Evolutionary conservation across 2,797 vertebrate species (phyloP).

Genomic region (Hoplostethus mediterraneus): DNA sequence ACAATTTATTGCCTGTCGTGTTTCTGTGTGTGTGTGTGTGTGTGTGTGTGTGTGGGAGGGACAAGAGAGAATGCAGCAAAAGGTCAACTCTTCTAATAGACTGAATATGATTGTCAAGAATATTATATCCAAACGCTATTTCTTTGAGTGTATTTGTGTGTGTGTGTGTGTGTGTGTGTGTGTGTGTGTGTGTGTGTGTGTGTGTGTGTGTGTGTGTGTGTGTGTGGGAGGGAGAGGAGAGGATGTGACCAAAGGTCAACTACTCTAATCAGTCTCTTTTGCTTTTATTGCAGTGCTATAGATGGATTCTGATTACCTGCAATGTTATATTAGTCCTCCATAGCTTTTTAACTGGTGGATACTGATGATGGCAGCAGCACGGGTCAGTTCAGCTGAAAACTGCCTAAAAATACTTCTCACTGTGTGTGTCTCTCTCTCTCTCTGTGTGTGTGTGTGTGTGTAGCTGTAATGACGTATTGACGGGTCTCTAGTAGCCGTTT

Average conservation of each 20-base stretch:
- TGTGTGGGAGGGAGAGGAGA: conserved; percentile 41
- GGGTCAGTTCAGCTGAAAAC: conserved; percentile 45
- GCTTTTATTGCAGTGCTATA: conserved; percentile 47
- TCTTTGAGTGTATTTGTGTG: neutral
- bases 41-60: conserved; percentile 23
- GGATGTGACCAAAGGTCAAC: conserved; percentile 66
- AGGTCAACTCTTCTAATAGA: conserved; percentile 7
- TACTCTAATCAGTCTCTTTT: conserved; percentile 64
- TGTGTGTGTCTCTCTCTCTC: neutral
- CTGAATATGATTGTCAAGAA: conserved; percentile 57
- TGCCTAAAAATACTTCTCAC: no score
- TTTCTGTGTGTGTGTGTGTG: conserved; percentile 6
- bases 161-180: conserved; percentile 31
- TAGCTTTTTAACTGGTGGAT: conserved; percentile 58
- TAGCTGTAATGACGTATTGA: neutral
- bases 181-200: conserved; percentile 28
- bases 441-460: conserved; percentile 3
- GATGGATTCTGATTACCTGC: conserved; percentile 67
- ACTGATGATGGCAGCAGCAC: conserved; percentile 43
- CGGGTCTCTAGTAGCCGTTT: no score
- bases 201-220: conserved; percentile 20
- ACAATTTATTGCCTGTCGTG: conserved; percentile 15
- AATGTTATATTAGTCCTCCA: conserved; percentile 58
- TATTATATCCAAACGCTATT: conserved; percentile 52
- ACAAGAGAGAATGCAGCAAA: conserved; percentile 27